A percentile compares a stretch with the other conserved stretches of the same genome.
Evolutionary conservation across 2,113 vertebrate species (phyloP).

Genomic region (Gallinago paraguaiae): DNA sequence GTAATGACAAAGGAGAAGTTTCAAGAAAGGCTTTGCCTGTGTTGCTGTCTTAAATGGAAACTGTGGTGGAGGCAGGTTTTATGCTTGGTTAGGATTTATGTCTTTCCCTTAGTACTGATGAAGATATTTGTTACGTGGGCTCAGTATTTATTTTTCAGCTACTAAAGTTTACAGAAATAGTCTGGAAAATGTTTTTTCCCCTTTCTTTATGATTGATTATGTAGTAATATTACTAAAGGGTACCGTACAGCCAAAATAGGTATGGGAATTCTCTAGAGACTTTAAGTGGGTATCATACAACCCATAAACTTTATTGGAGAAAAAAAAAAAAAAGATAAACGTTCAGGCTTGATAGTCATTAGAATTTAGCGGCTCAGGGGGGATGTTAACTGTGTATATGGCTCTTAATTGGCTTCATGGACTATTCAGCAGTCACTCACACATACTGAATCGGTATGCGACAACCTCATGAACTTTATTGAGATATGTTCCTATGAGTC

Average conservation of each 20-base stretch:
- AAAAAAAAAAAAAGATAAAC: background rate
- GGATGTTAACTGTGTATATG: background rate
- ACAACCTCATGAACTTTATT: background rate
- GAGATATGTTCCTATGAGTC: background rate
- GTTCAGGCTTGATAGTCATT: background rate
- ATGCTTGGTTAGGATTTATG: background rate
- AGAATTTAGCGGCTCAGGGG: background rate
- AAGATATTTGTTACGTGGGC: background rate
- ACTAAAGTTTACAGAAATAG: background rate
- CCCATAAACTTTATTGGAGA: background rate
- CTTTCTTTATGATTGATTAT: background rate
- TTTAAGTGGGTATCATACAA: background rate
- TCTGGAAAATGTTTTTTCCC: background rate
- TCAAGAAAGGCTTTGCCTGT: background rate
- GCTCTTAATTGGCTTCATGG: background rate
- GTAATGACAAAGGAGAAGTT: background rate
- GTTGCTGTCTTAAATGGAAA: background rate
- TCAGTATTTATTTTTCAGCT: background rate
- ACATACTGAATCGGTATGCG: background rate
- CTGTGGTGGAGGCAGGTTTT: background rate
- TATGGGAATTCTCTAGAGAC: background rate
- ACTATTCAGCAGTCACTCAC: background rate
- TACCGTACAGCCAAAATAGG: background rate
- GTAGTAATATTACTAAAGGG: background rate
- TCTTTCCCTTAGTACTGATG: background rate